Base-by-base conservation (phyloP, 30 jellyfish, hydroid and myxozoan species). In the Hydractinia symbiolongicarpus region DNA sequence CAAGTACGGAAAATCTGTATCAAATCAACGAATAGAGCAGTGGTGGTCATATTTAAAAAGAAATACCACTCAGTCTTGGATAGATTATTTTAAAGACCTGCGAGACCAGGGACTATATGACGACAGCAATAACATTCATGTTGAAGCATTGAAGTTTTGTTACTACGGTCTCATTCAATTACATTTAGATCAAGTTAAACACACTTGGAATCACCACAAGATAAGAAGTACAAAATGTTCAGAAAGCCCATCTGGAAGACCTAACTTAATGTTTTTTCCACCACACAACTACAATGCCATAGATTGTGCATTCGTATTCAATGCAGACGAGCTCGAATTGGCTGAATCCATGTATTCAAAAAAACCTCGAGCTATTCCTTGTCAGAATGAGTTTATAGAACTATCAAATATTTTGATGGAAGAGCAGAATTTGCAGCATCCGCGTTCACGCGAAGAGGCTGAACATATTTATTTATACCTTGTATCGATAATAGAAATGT, bases 1-100 rank as follows among this genome's bases (percentile, higher is more conserved):
- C 67, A 69, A 52, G 9, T 81, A 53, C 66, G 89, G 84, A 60
- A 44, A 76, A 13, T 81, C 89, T 50, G 55, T 60, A 21, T 44
- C 77, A 11, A 81, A 81, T 62, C 89, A 81, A 81, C 85, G 90
- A 30, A 82, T 82, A n/a, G 86, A 82, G 71, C 79, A 74, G 49
- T 82, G 89, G 90, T 82, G 85, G 90, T 78, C 90, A 54, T 70
- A 49, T 49, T 66, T 82, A 4, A 82, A 72, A 73, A 82, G 40
- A 60, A 50, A 67, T 60, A n/a, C 85, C 85, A 60, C 78, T 9
- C 67, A 50, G 50, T 82, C 85, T 79, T 82, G 90, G 90, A 72
- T 82, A 70, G 71, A 62, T 57, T 82, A 71, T 54, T 81, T 81
- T 73, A 81, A 70, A 67, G 88, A 81, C 61, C 60, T 68, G 30